Percentiles rank a stretch among this genome's conserved stretches.
phyloP scores from a whole-genome alignment of 2,888 invertebrate species.

The Nomada hirtipes region DNA sequence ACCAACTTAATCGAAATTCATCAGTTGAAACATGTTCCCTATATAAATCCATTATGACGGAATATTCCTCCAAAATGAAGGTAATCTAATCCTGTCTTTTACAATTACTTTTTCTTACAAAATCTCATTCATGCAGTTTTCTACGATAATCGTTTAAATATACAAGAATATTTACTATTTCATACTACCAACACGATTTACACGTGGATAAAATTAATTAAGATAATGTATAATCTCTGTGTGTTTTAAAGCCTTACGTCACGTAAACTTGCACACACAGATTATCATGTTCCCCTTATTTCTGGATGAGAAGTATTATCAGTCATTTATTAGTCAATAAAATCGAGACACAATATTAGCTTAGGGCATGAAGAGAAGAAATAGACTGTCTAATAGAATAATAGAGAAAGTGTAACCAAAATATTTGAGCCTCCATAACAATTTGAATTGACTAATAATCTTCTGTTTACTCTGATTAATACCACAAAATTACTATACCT shows the following conservation, averaged over 20 bases:
- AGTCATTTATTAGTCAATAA: not conserved
- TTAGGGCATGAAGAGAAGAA: not conserved
- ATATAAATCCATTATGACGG: not conserved
- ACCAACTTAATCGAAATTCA: not conserved
- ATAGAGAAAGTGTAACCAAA: not conserved
- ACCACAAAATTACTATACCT: no score
- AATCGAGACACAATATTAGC: not conserved
- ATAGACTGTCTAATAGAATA: not conserved
- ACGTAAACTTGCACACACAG: not conserved
- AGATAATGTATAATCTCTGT: no score
- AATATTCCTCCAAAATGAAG: not conserved
- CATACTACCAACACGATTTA: no score
- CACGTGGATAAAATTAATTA: no score
- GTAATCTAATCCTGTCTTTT: no score
- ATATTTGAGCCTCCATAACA: not conserved
- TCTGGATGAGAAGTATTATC: no score
- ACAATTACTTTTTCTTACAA: not conserved
- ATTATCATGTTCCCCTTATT: not conserved
- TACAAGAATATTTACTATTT: no score
- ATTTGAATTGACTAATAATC: not conserved
- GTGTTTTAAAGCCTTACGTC: not conserved
- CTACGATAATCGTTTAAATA: no score
- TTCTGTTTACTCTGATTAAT: not conserved
- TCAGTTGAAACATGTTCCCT: not conserved
- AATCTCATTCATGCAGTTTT: no score